A percentile compares a stretch with the other conserved stretches of the same genome.
phyloP scores from a whole-genome alignment of 2,888 invertebrate genomes.

The Lysandra coridon region DNA sequence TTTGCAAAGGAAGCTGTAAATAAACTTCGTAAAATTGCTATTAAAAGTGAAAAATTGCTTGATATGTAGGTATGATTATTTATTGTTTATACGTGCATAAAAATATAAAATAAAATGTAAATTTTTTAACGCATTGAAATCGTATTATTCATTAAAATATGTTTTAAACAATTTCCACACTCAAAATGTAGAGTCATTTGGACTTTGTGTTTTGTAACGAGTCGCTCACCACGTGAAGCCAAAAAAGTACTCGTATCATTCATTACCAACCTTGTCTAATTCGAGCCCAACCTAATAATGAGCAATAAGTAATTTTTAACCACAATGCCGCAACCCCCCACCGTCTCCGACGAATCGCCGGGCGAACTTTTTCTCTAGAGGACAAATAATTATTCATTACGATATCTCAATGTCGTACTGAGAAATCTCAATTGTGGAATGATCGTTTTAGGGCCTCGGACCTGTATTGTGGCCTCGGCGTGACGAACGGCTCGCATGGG shows the following conservation, averaged over 20 bases:
- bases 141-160: not conserved
- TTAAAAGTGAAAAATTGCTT: not conserved
- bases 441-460: constrained; percentile 56
- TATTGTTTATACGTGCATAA: not conserved
- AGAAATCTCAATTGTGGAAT: constrained; percentile 43
- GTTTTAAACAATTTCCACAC: not conserved
- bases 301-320: constrained; percentile 51
- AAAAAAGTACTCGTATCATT: constrained; percentile 10
- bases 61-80: not conserved
- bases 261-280: constrained; percentile 46
- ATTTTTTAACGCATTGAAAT: not conserved
- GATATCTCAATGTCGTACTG: constrained; percentile 26
- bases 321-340: constrained; percentile 51
- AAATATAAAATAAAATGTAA: not conserved
- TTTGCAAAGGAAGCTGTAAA: constrained; percentile 15
- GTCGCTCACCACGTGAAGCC: not conserved
- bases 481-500: constrained; percentile 65
- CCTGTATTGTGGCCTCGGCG: constrained; percentile 48
- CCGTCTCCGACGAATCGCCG: constrained; percentile 47
- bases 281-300: constrained; percentile 52
- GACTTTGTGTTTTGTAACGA: not conserved
- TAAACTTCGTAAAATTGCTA: not conserved
- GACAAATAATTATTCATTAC: constrained; percentile 28
- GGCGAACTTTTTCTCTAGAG: constrained; percentile 42
- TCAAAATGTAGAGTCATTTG: not conserved